phyloP scores from a whole-genome alignment of 2,113 vertebrate species.

The Ictidomys tridecemlineatus region DNA sequence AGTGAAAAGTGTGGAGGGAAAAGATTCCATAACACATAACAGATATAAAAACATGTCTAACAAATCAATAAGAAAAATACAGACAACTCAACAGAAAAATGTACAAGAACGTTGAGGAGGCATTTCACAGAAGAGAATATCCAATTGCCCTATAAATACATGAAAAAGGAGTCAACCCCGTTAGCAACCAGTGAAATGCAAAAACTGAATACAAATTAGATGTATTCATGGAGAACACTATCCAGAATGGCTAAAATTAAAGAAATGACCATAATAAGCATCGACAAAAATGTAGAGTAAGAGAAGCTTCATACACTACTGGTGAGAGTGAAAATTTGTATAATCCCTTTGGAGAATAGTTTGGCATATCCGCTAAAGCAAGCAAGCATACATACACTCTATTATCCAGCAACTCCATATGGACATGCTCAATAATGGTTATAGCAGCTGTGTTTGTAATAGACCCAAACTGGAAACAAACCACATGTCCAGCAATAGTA shows the following conservation, averaged over 20 bases:
- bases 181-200: not conserved
- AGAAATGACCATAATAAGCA: slow-evolving; percentile 20
- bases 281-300: slow-evolving; percentile 1
- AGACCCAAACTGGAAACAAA: slow-evolving; percentile 12
- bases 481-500: slow-evolving; percentile 5
- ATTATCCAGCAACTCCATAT: not conserved
- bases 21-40: not conserved
- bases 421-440: not conserved
- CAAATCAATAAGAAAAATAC: not conserved
- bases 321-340: not conserved
- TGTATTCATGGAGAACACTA: not conserved
- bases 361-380: not conserved
- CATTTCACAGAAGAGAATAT: not conserved
- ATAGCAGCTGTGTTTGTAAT: slow-evolving; percentile 23
- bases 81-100: not conserved
- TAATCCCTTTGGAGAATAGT: not conserved
- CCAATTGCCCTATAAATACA: not conserved
- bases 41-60: not conserved
- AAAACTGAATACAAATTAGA: slow-evolving; percentile 49
- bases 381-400: not conserved
- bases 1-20: not conserved
- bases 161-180: not conserved
- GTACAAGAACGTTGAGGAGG: not conserved
- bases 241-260: slow-evolving; percentile 1
- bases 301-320: not conserved